Percentiles rank a stretch among this genome's conserved stretches.
Evolutionary conservation across 1,140 invertebrate species (phyloP).

Genomic region (Maniola jurtina): DNA sequence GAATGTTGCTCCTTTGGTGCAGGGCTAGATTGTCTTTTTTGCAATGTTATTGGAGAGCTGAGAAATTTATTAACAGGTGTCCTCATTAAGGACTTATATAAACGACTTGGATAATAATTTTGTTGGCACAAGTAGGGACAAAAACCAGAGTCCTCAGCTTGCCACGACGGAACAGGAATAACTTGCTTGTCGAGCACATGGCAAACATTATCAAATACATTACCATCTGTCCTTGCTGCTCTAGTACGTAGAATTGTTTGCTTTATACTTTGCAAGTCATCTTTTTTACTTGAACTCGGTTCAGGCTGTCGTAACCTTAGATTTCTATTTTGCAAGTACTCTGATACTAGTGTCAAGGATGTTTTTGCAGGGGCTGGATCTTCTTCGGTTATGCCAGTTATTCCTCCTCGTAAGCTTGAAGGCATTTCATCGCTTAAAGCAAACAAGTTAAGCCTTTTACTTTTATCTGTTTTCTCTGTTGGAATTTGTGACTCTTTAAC

Average conservation of each 20-base stretch:
- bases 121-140: constrained; percentile 14
- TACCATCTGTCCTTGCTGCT: constrained; percentile 56
- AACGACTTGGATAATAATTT: neutral
- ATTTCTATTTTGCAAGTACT: constrained; percentile 62
- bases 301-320: constrained; percentile 53
- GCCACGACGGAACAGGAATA: constrained; percentile 62
- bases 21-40: neutral
- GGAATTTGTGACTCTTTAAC: constrained; percentile 34
- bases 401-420: constrained; percentile 54
- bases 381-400: constrained; percentile 31
- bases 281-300: constrained; percentile 38
- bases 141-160: constrained; percentile 43
- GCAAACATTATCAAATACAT: constrained; percentile 49
- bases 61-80: constrained; percentile 1
- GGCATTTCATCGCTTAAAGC: constrained; percentile 71
- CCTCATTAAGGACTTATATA: neutral
- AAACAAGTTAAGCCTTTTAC: constrained; percentile 58
- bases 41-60: neutral
- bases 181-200: constrained; percentile 62
- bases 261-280: constrained; percentile 59
- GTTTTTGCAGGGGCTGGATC: constrained; percentile 37
- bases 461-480: constrained; percentile 48
- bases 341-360: constrained; percentile 59
- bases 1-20: neutral
- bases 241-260: constrained; percentile 60